Evolutionary conservation across 2,113 vertebrate species (phyloP), one percentile per base, ranked within the genome.

Genomic region (Lasiurus cinereus): DNA sequence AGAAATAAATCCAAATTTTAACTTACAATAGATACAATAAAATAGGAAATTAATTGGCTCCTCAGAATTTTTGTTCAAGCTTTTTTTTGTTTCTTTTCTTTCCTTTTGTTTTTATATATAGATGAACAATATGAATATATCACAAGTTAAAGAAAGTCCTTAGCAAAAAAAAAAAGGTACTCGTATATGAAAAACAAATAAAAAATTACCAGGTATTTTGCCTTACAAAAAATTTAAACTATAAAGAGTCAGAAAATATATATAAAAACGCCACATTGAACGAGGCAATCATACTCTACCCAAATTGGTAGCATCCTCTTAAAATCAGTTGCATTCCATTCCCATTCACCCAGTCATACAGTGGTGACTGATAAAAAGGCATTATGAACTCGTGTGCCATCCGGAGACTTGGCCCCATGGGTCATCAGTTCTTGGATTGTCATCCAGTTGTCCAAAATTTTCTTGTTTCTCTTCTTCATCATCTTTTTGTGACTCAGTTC

Each of bases 191-290:
- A 98, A 98, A 98, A 93, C 91, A 98, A 98, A 98, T 98, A 92
- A 95, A 98, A 98, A 98, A 97, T 97, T 98, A 97, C 97, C 97
- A 97, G 95, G 86, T 96, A 97, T 97, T 98, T 97, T 98, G 98
- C 98, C 98, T 99, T 99, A 99, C 98, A 99, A 99, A 99, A 99
- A 98, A 96, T 98, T 98, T 97, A 98, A 98, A 98, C 98, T 99
- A 98, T 98, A 99, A 99, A 99, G 98, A 99, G 98, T 99, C 99
- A 99, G 98, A 98, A 99, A 99, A 99, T 99, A 99, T 98, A 99
- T 99, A 99, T 99, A 99, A 99, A 99, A 99, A 99, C 79, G 99
- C 99, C 99, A 98, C 99, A 99, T 99, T 99, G 98, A 99, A 99
- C 99, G 99, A 99, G 99, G 99, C 99, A 99, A 99, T 98, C 96